Percentiles rank a stretch among this genome's conserved stretches.
Conservation (phyloP, 2,113 vertebrate species). For the Tylochromis polylepis region DNA sequence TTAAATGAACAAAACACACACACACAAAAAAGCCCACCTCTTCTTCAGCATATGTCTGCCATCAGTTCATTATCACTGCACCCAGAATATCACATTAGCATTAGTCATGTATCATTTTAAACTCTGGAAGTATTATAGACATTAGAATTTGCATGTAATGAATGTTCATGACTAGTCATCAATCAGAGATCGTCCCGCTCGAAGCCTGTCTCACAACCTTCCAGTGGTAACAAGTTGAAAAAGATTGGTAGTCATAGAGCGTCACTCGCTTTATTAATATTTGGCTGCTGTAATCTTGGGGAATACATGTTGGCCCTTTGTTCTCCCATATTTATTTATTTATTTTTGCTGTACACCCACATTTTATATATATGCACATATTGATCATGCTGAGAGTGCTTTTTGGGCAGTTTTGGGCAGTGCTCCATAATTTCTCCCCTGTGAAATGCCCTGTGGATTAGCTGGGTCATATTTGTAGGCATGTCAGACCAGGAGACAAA, state of each 20-base stretch:
- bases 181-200: not conserved
- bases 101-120: not conserved
- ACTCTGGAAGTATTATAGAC: not conserved
- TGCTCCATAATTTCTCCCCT: slow-evolving; percentile 2
- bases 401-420: slow-evolving; percentile 34
- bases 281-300: slow-evolving; percentile 28
- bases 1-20: not conserved
- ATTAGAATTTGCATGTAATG: slow-evolving; percentile 8
- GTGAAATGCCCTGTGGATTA: slow-evolving; percentile 31
- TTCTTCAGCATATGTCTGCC: not conserved
- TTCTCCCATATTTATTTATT: slow-evolving; percentile 16
- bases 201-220: slow-evolving; percentile 1
- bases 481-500: slow-evolving; percentile 9
- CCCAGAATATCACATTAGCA: not conserved
- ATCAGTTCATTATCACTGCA: not conserved
- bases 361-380: slow-evolving; percentile 50
- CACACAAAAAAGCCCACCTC: not conserved
- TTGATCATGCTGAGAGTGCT: slow-evolving; percentile 44
- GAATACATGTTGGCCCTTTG: slow-evolving; percentile 13
- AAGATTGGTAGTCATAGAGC: slow-evolving; percentile 20
- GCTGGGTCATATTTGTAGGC: not conserved
- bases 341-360: slow-evolving; percentile 23
- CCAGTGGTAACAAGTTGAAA: not conserved
- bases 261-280: slow-evolving; percentile 32
- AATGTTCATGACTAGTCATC: not conserved